A percentile compares a stretch with the other conserved stretches of the same genome.
Conservation (phyloP, 1,140 invertebrate genomes). For the Zeugodacus cucurbitae region DNA sequence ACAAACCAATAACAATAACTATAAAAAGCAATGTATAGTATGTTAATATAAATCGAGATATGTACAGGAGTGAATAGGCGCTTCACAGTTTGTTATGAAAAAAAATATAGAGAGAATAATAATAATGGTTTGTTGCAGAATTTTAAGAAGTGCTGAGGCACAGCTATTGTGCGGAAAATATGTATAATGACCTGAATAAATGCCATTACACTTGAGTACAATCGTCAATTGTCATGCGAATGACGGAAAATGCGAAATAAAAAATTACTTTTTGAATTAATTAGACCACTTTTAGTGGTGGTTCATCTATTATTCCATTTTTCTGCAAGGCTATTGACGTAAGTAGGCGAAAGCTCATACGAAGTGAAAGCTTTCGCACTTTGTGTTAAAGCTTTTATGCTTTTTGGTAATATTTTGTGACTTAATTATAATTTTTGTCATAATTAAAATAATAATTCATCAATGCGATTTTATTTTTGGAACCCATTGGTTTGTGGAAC, state of each 20-base stretch:
- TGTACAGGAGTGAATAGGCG: neutral
- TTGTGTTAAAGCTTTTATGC: too few relatives aligned
- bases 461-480: too few relatives aligned
- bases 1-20: constrained; percentile 26
- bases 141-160: neutral
- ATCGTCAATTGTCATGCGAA: neutral
- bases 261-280: neutral
- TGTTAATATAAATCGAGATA: constrained; percentile 10
- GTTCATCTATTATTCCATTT: too few relatives aligned
- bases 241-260: neutral
- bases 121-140: neutral
- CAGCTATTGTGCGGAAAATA: neutral
- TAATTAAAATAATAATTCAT: too few relatives aligned
- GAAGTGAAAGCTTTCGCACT: too few relatives aligned
- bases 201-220: neutral
- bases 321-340: too few relatives aligned
- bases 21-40: constrained; percentile 5
- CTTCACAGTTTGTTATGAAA: neutral
- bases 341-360: too few relatives aligned
- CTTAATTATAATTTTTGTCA: too few relatives aligned
- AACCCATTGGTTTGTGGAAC: too few relatives aligned
- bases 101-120: neutral
- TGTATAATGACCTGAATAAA: neutral
- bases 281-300: neutral
- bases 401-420: too few relatives aligned